These are phyloP conservation scores for Ichneumoninae sp. DNA, from an alignment of 2,888 invertebrate species.

Conservation along the genomic window DNA sequence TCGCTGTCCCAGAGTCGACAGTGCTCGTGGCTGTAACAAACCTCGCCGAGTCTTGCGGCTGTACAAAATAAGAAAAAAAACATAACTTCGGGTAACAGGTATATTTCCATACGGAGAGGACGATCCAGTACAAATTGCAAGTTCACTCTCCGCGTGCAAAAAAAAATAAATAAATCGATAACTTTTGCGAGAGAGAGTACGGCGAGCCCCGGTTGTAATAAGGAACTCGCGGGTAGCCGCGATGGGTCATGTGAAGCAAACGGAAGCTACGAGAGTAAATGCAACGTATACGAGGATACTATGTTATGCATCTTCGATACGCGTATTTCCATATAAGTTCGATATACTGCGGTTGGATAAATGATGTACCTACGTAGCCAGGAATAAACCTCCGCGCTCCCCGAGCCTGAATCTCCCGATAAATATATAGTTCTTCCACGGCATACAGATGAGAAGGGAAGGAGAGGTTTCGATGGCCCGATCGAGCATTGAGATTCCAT, in stretches of 20 bases:
- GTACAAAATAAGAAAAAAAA: constrained; percentile 27
- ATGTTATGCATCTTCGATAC: constrained; percentile 58
- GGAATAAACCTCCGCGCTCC: constrained; percentile 38
- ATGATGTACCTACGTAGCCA: constrained; percentile 13
- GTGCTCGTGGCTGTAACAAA: constrained; percentile 95
- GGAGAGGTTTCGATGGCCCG: constrained; percentile 20
- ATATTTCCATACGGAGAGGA: not conserved
- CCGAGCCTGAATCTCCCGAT: constrained; percentile 46
- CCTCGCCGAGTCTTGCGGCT: constrained; percentile 94
- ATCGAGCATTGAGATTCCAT: constrained; percentile 58
- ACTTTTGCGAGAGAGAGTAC: constrained; percentile 42
- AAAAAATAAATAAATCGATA: not conserved
- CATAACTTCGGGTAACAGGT: not conserved
- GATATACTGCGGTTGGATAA: constrained; percentile 32
- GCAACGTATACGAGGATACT: constrained; percentile 24
- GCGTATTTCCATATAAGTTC: constrained; percentile 61
- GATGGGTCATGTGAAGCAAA: constrained; percentile 48
- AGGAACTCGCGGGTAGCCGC: constrained; percentile 43
- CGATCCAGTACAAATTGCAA: not conserved
- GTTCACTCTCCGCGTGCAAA: not conserved
- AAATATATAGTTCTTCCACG: constrained; percentile 45
- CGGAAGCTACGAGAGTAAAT: constrained; percentile 51
- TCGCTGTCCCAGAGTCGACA: constrained; percentile 93
- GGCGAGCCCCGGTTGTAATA: constrained; percentile 31
- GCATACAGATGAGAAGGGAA: constrained; percentile 31